Base-by-base conservation (phyloP, 2,888 invertebrate species). In the Tachina lurida region DNA sequence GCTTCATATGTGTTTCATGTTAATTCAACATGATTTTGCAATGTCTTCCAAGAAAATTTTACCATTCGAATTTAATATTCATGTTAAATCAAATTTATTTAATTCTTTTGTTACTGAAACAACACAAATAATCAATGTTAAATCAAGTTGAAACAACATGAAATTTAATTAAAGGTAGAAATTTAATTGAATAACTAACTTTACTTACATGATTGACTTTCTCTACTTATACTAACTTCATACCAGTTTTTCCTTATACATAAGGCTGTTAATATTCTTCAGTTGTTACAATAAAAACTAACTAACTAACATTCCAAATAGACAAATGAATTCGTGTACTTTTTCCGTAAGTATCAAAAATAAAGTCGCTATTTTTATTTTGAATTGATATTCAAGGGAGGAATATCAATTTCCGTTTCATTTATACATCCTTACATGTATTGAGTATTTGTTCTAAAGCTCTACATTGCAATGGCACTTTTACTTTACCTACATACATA, bases 391-490 rank as follows among this genome's bases (percentile, higher is more conserved):
- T 52, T 67, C 77, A 83, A 67, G 65, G 73, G 73, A 77, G 60
- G 60, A 77, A 77, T 77, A 73, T 73, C 56, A 83, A 77, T 67
- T 77, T 83, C 67, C 77, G 77, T 73, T 83, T 83, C 77, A 58
- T 77, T 67, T 76, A 10, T 75, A 52, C 8, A 63, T 62, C 19
- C 31, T 4, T 43, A 65, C 45, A 73, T 56, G 31, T 13, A 31
- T 56, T 54, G 49, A 15, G 13, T n/a, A 22, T 54, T 75, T 68
- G 15, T 10, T 41, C 17, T 43, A 58, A 17, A 67, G 22, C 43
- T 62, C 3, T 31, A 52, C 31, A 43, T 9, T 13, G 19, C 56
- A 70, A 17, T 22, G 13, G 4, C 45, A 17, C 60, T 58, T 47
- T 71, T 31, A 39, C 39, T 52, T 8, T 43, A 62, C 8, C 22